Conservation (phyloP, 2,888 invertebrate genomes). For the Seira sanloemensis region DNA sequence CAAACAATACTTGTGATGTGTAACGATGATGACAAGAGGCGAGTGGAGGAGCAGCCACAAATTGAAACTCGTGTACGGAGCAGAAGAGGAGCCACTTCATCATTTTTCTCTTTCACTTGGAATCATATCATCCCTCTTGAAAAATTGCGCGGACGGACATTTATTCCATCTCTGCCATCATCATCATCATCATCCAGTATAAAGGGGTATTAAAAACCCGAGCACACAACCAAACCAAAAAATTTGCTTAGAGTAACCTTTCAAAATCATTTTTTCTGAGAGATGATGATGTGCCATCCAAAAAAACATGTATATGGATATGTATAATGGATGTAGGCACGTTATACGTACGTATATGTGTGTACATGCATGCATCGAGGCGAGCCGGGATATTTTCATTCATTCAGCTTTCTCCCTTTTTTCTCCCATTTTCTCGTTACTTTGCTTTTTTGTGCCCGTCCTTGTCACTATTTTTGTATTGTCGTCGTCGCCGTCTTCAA, state of each 20-base stretch:
- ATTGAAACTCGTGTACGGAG: too few species aligned
- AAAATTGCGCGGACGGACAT: not conserved
- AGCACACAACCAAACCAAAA: not conserved
- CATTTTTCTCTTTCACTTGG: not conserved
- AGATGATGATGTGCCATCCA: too few species aligned
- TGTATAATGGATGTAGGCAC: too few species aligned
- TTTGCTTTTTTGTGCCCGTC: not conserved
- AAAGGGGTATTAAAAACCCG: not conserved
- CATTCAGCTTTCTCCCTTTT: conserved; percentile 34
- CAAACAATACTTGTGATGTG: not conserved
- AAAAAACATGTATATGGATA: too few species aligned
- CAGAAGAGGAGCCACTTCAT: too few species aligned
- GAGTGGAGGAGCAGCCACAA: not conserved
- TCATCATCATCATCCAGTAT: not conserved
- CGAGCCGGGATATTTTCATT: conserved; percentile 11
- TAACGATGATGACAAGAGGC: not conserved
- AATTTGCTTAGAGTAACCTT: not conserved
- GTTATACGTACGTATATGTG: too few species aligned
- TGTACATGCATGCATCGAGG: not conserved
- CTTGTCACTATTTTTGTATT: not conserved
- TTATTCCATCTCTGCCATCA: not conserved
- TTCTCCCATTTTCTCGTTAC: conserved; percentile 29
- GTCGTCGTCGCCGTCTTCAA: conserved; percentile 14
- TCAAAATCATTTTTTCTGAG: too few species aligned
- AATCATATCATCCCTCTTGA: not conserved